phyloP scores from a whole-genome alignment of 2,113 vertebrate species.

The Budorcas taxicolor region DNA sequence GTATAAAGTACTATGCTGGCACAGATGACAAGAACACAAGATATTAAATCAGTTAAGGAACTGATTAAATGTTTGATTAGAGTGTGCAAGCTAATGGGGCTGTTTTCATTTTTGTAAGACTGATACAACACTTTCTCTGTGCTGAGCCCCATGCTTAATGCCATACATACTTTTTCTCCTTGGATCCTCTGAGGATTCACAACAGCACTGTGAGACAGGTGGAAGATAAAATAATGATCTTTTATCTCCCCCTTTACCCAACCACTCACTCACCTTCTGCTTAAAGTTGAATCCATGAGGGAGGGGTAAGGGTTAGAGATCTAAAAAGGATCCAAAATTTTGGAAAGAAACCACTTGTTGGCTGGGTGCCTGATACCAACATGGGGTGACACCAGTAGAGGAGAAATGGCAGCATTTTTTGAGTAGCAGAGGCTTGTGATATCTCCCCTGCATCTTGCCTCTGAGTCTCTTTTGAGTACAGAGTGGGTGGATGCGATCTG shows the following conservation, averaged over 20 bases:
- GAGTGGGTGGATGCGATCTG: neutral
- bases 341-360: neutral
- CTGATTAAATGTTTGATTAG: slow-evolving; percentile 8
- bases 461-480: neutral
- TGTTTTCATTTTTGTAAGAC: neutral
- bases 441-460: neutral
- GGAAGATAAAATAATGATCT: neutral
- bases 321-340: neutral
- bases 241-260: neutral
- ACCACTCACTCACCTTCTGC: neutral
- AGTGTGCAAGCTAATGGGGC: neutral
- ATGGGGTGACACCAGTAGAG: neutral
- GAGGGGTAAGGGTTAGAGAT: neutral
- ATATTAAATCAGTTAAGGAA: neutral
- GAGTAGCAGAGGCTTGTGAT: neutral
- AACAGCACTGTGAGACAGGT: neutral
- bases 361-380: neutral
- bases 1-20: no score
- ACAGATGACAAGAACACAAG: neutral
- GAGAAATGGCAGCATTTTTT: neutral
- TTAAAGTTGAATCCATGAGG: neutral
- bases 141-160: neutral
- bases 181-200: neutral
- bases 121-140: neutral
- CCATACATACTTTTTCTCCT: neutral